Base-by-base conservation (phyloP, 1,140 invertebrate genomes). In the Scaptomyza graminum region DNA sequence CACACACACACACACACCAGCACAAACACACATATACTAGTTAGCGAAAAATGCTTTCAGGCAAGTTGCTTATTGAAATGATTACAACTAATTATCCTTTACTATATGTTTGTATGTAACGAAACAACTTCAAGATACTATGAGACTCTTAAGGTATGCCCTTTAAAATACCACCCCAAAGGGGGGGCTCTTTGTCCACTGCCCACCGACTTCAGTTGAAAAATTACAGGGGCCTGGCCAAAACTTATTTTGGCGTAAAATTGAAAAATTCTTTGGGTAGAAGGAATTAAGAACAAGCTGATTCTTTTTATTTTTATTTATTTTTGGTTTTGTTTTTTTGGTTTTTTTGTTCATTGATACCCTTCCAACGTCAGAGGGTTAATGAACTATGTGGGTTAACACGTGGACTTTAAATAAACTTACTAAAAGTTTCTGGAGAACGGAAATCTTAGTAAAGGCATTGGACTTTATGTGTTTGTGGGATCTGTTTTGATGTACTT, bases 211-310 rank as follows among this genome's bases (percentile, higher is more conserved):
- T 56, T 46, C 25, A 37, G 69, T 69, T 88, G 83, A 90, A 90
- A 89, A 90, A 90, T 89, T 90, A 78, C 81, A 31, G 81, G 88
- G 39, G 76, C 78, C 74, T 79, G 75, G 78, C 75, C 75, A 71
- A 84, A 90, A 90, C 89, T 90, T 90, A 90, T 90, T 90, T 90
- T 90, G 84, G 84, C 90, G 90, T 90, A 83, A 90, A 90, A 90
- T 90, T 90, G 89, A 90, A 90, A 90, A 90, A 90, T 90, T 90
- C 90, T 76, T 71, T 90, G 75, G 76, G 79, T 74, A 74, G 74
- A 82, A 90, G 63, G 80, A 85, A 90, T 90, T 90, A 88, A 83
- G 79, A 75, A 64, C 76, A 73, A 85, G 81, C 84, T 74, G 80
- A 85, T 80, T 80, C 50, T 74, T 76, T 79, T 46, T 64, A 62